These are phyloP conservation scores for Drosophila austrosaltans DNA, from an alignment of 2,888 invertebrate genomes.

Conservation along the genomic window DNA sequence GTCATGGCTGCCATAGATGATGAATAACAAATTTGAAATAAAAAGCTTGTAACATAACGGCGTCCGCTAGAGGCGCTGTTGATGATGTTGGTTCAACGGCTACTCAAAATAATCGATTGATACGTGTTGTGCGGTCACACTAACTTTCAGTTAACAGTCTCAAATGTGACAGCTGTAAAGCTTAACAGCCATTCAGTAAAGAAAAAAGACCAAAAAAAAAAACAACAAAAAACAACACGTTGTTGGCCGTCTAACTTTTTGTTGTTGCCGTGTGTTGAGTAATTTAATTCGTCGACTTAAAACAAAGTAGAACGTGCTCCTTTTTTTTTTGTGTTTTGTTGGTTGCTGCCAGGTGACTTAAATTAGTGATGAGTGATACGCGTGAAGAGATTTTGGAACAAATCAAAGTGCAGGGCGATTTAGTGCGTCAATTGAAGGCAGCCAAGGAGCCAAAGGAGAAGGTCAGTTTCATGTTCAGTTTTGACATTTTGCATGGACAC, in stretches of 20 bases:
- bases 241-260: background rate
- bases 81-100: background rate
- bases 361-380: conserved; percentile 83
- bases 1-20: background rate
- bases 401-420: conserved; percentile 90
- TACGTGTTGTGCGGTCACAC: no score
- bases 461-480: conserved; percentile 84
- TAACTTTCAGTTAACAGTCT: no score
- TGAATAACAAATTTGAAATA: background rate
- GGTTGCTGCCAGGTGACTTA: conserved; percentile 14
- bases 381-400: conserved; percentile 85
- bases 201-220: no score
- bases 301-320: conserved; percentile 8
- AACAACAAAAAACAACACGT: no score
- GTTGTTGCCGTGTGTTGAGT: background rate
- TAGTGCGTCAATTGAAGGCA: conserved; percentile 91
- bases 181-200: no score
- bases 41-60: no score
- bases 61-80: no score
- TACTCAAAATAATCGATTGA: no score
- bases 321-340: conserved; percentile 8
- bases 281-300: conserved; percentile 2
- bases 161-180: no score
- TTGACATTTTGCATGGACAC: conserved; percentile 15
- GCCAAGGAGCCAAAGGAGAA: conserved; percentile 90